Base-by-base conservation (phyloP, 2,113 vertebrate genomes). In the Cercopithecus mona region DNA sequence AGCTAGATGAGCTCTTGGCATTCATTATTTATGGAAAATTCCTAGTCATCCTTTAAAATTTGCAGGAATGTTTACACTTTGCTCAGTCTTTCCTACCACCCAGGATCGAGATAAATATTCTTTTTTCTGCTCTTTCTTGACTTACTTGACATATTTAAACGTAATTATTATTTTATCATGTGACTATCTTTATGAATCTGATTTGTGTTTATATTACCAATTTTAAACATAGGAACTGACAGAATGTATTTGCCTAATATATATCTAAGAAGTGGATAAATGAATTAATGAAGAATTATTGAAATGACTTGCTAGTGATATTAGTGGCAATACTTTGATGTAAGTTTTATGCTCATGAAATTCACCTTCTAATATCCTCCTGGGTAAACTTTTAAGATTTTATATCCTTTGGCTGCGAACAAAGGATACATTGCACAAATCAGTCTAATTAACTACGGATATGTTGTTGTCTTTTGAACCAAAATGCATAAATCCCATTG, bases 401-500 rank as follows among this genome's bases (percentile, higher is more conserved):
- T 94, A 48, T 43, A 86, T 72, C 9, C 45, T 88, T 81, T 81
- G 20, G 12, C 64, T 96, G 12, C 25, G 82, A 35, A 43, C 32
- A 57, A n/a, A 48, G 40, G 1, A 30, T 40, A 45, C 18, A 90
- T 90, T 87, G 40, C 4, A 90, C 17, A 92, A 27, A 66, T 66
- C 23, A 85, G 3, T 82, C n/a, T 87, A 40, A 75, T 89, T 86
- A 95, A 75, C 88, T 88, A 85, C 13, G 83, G 27, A 78, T 95
- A 66, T 59, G 48, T 59, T 84, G 17, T 76, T 89, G 32, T 73
- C 50, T 73, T 9, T 70, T 93, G 32, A 25, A 30, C 35, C 45
- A 95, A 96, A 93, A 72, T 90, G n/a, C 35, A 57, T 90, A 90
- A 80, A 84, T 81, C 10, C 7, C 20, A 57, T 88, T 90, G n/a